Evolutionary conservation across 2,888 invertebrate genomes (phyloP).

Genomic region (Drosophila hamatofila): DNA sequence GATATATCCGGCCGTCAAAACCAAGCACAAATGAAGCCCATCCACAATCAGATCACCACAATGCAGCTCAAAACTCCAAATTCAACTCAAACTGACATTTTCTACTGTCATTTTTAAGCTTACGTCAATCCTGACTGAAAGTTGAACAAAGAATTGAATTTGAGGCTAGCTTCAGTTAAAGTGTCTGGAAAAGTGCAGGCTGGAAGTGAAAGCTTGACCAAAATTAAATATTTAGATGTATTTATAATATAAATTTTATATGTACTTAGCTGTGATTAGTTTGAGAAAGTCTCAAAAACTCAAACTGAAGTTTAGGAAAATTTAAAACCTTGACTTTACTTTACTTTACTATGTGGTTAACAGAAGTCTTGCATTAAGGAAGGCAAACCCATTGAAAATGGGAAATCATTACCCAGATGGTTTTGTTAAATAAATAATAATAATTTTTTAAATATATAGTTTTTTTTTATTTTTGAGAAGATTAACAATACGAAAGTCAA

Average conservation of each 20-base stretch:
- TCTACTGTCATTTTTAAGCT: not conserved
- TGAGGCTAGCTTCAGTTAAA: not conserved
- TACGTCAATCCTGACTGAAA: not conserved
- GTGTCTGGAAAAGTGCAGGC: not conserved
- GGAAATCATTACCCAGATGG: no score
- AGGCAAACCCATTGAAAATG: no score
- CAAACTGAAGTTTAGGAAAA: not conserved
- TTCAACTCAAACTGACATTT: conserved; percentile 1
- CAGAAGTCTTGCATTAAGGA: no score
- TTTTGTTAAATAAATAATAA: no score
- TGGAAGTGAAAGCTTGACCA: not conserved
- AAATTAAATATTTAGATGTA: not conserved
- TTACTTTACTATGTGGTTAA: no score
- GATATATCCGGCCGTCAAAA: conserved; percentile 62
- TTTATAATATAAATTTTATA: not conserved
- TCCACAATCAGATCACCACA: conserved; percentile 1
- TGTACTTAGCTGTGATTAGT: not conserved
- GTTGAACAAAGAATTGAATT: not conserved
- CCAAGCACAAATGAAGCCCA: conserved; percentile 39
- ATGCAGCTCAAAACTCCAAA: not conserved
- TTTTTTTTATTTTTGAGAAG: no score
- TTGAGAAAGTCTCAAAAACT: not conserved
- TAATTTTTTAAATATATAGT: no score
- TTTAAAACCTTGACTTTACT: no score
- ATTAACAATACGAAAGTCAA: no score